These are phyloP conservation scores for Zeus faber DNA, from an alignment of 2,113 vertebrate species.

Conservation along the genomic window DNA sequence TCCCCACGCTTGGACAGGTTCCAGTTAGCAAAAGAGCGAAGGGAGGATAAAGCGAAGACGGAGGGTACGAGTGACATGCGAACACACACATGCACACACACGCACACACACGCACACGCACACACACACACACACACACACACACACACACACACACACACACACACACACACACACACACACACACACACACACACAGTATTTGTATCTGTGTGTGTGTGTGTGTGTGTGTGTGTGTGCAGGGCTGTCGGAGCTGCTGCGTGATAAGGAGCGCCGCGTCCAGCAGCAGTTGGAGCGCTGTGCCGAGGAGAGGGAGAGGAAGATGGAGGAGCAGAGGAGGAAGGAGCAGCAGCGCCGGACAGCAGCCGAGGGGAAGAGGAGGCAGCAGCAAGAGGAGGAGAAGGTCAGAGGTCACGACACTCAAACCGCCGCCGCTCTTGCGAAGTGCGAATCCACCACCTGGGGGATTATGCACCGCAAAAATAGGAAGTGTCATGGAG, in stretches of 20 bases:
- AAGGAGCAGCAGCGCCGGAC: constrained; percentile 82
- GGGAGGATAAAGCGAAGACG: constrained; percentile 81
- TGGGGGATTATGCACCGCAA: too few species aligned
- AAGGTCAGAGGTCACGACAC: constrained; percentile 82
- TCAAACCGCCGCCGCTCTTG: too few species aligned
- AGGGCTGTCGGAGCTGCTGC: constrained; percentile 82
- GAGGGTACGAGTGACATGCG: constrained; percentile 77
- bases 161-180: not conserved
- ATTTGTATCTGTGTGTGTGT: constrained; percentile 16
- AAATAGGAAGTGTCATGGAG: too few species aligned
- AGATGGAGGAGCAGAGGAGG: constrained; percentile 84
- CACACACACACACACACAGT: too few species aligned
- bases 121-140: not conserved
- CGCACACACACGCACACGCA: not conserved
- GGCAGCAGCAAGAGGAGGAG: constrained; percentile 81
- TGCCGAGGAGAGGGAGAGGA: constrained; percentile 83
- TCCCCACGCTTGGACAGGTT: constrained; percentile 78
- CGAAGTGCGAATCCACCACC: too few species aligned
- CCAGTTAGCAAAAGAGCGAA: constrained; percentile 79
- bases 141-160: not conserved
- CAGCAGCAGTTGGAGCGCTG: constrained; percentile 86
- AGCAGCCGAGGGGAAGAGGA: constrained; percentile 86
- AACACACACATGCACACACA: too few species aligned
- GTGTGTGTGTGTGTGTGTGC: constrained; percentile 12
- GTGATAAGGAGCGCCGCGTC: constrained; percentile 83